A percentile compares a stretch with the other conserved stretches of the same genome.
Conservation (phyloP, 2,888 invertebrate genomes). For the Copidosoma aretas region DNA sequence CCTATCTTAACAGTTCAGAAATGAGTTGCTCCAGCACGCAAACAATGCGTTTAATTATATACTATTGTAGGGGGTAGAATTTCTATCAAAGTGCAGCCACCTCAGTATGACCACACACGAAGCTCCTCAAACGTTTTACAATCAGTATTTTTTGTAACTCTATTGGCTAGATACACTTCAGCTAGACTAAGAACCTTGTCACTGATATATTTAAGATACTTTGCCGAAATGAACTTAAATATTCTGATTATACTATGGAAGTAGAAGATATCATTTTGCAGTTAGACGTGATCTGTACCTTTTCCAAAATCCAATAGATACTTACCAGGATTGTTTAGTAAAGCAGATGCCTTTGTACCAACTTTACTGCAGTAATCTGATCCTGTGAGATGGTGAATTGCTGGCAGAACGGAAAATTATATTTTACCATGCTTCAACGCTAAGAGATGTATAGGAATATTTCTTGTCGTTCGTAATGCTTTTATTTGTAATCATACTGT, state of each 20-base stretch:
- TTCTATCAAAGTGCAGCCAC: neutral
- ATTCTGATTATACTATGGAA: neutral
- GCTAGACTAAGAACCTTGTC: neutral
- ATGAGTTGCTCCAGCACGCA: neutral
- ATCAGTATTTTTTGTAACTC: neutral
- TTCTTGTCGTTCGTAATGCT: no score
- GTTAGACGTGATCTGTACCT: neutral
- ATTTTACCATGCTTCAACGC: neutral
- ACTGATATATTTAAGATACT: neutral
- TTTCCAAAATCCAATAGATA: conserved; percentile 4
- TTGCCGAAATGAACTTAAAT: neutral
- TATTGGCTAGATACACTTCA: conserved; percentile 2
- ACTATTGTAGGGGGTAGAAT: conserved; percentile 9
- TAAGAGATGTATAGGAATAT: no score
- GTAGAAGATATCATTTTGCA: neutral
- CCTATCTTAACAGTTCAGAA: neutral
- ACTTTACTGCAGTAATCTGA: conserved; percentile 28
- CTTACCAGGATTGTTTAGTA: neutral
- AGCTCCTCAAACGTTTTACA: conserved; percentile 10
- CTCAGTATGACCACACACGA: neutral
- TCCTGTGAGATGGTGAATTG: conserved; percentile 29
- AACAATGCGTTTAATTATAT: neutral
- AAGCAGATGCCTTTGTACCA: conserved; percentile 25
- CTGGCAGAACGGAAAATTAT: conserved; percentile 14
- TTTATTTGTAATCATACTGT: no score